Conservation (phyloP, 2,797 vertebrate species). For the Gobio occitaniae region DNA sequence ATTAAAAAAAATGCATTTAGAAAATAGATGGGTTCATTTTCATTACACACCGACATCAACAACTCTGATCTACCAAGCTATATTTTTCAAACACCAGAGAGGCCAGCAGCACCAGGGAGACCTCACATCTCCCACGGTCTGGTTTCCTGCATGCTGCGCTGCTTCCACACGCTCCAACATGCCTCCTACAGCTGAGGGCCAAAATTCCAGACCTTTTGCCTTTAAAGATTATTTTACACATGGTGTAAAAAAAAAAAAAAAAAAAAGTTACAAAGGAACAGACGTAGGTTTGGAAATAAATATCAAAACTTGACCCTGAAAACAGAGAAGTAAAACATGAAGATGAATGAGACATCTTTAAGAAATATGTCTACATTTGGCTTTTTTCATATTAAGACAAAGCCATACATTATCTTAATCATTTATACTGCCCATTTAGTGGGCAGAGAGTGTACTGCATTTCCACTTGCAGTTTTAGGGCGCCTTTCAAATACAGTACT, state of each 20-base stretch:
- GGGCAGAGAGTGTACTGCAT: neutral
- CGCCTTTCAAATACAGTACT: neutral
- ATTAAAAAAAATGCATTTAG: neutral
- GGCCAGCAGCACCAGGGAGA: neutral
- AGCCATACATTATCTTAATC: slow-evolving; percentile 11
- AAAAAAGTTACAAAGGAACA: slow-evolving; percentile 17
- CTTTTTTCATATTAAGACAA: slow-evolving; percentile 5
- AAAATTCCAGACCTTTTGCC: slow-evolving; percentile 37
- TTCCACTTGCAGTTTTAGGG: neutral
- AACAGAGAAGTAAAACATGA: neutral
- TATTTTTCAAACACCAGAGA: slow-evolving; percentile 2
- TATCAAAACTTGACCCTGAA: neutral
- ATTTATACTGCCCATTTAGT: neutral
- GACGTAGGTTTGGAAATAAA: neutral
- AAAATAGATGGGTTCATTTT: neutral
- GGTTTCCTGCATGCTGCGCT: slow-evolving; percentile 7
- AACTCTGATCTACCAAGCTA: neutral
- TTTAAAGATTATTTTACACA: slow-evolving; percentile 37
- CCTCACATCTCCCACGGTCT: slow-evolving; percentile 2
- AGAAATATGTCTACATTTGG: neutral
- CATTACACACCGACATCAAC: neutral
- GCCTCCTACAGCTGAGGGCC: neutral
- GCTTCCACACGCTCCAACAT: slow-evolving; percentile 25
- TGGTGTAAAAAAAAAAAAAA: neutral
- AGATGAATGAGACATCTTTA: neutral